phyloP scores from a whole-genome alignment of 2,888 invertebrate species.

The Oxycera nigricornis region DNA sequence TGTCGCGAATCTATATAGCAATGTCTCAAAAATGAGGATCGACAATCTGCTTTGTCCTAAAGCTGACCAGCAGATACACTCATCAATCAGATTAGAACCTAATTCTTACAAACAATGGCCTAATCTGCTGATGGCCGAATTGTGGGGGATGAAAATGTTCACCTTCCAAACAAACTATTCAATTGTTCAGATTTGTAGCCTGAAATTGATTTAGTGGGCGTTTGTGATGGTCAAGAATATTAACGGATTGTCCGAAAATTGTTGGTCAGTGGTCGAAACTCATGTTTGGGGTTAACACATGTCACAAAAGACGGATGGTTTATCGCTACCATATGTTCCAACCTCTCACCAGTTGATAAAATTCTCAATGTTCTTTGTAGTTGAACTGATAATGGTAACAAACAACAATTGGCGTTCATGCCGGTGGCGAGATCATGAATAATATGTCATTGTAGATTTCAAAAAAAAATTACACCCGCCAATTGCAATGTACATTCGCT shows the following conservation, averaged over 20 bases:
- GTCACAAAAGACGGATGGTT: slow-evolving; percentile 22
- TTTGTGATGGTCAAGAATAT: background rate
- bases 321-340: background rate
- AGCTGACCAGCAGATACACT: slow-evolving; percentile 5
- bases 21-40: background rate
- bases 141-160: background rate
- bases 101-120: slow-evolving; percentile 24
- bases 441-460: background rate
- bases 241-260: slow-evolving; percentile 5
- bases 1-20: background rate
- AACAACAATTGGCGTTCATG: background rate
- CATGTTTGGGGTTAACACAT: slow-evolving; percentile 5
- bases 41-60: background rate
- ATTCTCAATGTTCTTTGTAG: background rate
- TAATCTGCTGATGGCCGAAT: slow-evolving; percentile 8
- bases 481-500: background rate
- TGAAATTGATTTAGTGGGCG: slow-evolving; percentile 4
- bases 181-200: slow-evolving; percentile 1
- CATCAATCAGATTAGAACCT: slow-evolving; percentile 26
- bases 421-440: background rate
- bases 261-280: background rate
- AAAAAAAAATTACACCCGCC: background rate
- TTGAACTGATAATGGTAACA: background rate
- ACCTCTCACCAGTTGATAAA: background rate
- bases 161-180: background rate